phyloP scores from a whole-genome alignment of 2,113 vertebrate species.

The Pardalotus punctatus region DNA sequence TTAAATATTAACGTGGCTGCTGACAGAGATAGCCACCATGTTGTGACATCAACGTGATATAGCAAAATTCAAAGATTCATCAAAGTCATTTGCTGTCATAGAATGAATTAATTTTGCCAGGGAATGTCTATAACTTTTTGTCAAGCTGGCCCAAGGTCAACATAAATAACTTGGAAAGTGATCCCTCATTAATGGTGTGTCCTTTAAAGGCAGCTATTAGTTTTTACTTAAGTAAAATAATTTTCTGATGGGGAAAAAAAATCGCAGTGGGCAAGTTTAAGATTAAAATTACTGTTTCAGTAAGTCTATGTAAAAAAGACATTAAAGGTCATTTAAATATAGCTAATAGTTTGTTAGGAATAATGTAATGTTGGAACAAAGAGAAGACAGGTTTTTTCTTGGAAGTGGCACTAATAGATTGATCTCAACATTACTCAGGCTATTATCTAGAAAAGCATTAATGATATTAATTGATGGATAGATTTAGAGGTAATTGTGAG shows the following conservation, averaged over 20 bases:
- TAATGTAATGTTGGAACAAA: neutral
- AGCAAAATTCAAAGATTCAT: neutral
- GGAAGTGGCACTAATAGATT: neutral
- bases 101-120: neutral
- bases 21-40: neutral
- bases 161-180: neutral
- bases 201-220: neutral
- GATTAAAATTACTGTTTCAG: constrained; percentile 3
- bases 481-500: neutral
- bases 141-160: neutral
- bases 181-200: neutral
- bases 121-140: neutral
- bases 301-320: constrained; percentile 31
- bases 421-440: neutral
- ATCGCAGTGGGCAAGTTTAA: neutral
- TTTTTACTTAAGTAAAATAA: neutral
- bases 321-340: constrained; percentile 20
- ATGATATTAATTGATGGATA: neutral
- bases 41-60: neutral
- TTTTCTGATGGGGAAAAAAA: neutral
- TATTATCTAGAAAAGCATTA: neutral
- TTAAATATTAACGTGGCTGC: neutral
- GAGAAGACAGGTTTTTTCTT: neutral
- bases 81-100: neutral
- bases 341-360: neutral